Evolutionary conservation across 1,140 invertebrate species (phyloP), one percentile per base, ranked within the genome.

Genomic region (Protaetia brevitarsis): DNA sequence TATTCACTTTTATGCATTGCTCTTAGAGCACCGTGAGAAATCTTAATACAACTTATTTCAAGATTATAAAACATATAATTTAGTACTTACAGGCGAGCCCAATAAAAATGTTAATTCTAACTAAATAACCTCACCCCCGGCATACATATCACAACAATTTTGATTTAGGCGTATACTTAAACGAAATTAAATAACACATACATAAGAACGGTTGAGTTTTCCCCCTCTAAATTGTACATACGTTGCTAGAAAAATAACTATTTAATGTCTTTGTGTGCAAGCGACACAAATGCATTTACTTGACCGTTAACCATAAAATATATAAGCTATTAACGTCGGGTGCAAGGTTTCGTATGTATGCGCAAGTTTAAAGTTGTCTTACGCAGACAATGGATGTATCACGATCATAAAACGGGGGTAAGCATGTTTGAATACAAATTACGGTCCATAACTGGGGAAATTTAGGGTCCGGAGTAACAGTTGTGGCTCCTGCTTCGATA

Each of bases 401-500:
- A 51, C 41, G 41, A 51, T 51, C 41, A 23, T 51, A 51, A 51
- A 51, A 51, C 41, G 41, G 19, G 41, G 41, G 41, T 51, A 51
- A 51, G 26, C 41, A 10, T 19, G 41, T 51, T 51, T 51, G 41
- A 51, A 51, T 51, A 51, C 41, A 51, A 51, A 51, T 51, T 51
- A 51, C 41, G 41, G 41, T 10, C 41, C 16, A 51, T 37, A 37
- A 37, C 11, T 37, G 16, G 19, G 41, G 26, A 51, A 51, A 51
- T 51, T 51, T 51, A 51, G 41, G 41, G 41, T 23, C 41, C 41
- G 19, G 6, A 51, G 41, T 51, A 51, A 51, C 41, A 51, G 41
- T 51, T 51, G 16, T 45, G 16, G 13, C 19, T 51, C 4, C 41
- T 7, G 3, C 19, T 10, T 51, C 13, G 19, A 51, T 16, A 19